Evolutionary conservation across 2,113 vertebrate species (phyloP).

Genomic region (Xenopus laevis): DNA sequence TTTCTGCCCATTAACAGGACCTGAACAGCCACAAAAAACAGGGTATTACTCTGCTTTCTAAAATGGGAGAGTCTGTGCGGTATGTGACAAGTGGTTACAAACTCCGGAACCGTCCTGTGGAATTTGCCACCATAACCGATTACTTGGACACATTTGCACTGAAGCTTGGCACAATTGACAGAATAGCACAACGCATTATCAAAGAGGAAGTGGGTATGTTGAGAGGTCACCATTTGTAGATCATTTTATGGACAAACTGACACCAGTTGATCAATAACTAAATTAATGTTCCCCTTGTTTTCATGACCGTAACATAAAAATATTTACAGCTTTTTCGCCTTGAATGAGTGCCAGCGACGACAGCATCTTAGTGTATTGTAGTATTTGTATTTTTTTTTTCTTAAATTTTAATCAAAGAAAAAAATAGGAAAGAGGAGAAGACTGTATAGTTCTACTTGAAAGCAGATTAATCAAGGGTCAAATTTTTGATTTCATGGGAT

Average conservation of each 20-base stretch:
- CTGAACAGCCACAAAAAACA: slow-evolving; percentile 89
- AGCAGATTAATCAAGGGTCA: too few relatives aligned
- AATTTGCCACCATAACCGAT: slow-evolving; percentile 87
- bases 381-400: too few relatives aligned
- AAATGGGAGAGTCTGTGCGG: slow-evolving; percentile 92
- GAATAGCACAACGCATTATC: slow-evolving; percentile 94
- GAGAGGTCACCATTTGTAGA: too few relatives aligned
- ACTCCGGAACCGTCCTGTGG: slow-evolving; percentile 80
- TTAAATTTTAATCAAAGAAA: too few relatives aligned
- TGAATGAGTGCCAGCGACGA: too few relatives aligned
- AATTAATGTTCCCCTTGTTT: neutral
- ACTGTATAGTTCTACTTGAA: too few relatives aligned
- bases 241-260: too few relatives aligned
- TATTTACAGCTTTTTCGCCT: too few relatives aligned
- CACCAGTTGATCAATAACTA: neutral
- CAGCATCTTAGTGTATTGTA: too few relatives aligned
- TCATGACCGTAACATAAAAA: too few relatives aligned
- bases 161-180: slow-evolving; percentile 94
- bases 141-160: slow-evolving; percentile 90
- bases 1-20: slow-evolving; percentile 67
- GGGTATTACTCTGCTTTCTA: slow-evolving; percentile 84
- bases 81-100: slow-evolving; percentile 91
- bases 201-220: slow-evolving; percentile 89
- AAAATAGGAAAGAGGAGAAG: too few relatives aligned
- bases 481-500: too few relatives aligned